Conservation (phyloP, 2,797 vertebrate species). For the Acanthurus lineatus region DNA sequence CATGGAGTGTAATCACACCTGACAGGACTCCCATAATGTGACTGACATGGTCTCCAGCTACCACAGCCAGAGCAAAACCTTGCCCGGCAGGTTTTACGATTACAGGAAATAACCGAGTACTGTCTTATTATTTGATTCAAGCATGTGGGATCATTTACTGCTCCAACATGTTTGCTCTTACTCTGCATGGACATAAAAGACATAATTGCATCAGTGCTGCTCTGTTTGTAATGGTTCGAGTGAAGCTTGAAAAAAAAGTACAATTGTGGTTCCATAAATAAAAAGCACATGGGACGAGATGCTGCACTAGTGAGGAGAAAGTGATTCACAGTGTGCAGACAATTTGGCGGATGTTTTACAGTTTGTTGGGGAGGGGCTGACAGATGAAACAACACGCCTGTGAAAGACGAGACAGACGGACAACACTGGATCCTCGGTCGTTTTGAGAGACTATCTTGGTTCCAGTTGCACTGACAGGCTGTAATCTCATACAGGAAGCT, state of each 20-base stretch:
- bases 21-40: constrained; percentile 24
- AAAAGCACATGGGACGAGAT: constrained; percentile 45
- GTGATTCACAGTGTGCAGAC: constrained; percentile 52
- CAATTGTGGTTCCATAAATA: constrained; percentile 37
- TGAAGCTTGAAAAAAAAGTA: constrained; percentile 23
- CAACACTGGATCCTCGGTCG: constrained; percentile 72
- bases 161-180: constrained; percentile 21
- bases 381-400: constrained; percentile 71
- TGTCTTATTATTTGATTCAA: constrained; percentile 19
- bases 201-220: constrained; percentile 10
- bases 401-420: constrained; percentile 75
- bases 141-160: constrained; percentile 53
- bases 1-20: constrained; percentile 33
- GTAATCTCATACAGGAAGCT: constrained; percentile 75
- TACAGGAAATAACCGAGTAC: constrained; percentile 40
- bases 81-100: constrained; percentile 32
- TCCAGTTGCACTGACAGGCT: constrained; percentile 65
- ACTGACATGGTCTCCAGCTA: constrained; percentile 29
- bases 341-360: constrained; percentile 62
- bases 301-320: constrained; percentile 32
- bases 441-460: constrained; percentile 59
- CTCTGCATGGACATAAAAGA: constrained; percentile 19
- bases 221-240: constrained; percentile 38
- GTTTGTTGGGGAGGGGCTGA: constrained; percentile 33
- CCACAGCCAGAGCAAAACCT: constrained; percentile 11